Conservation (phyloP, 1,140 invertebrate genomes). For the Pantala flavescens region DNA sequence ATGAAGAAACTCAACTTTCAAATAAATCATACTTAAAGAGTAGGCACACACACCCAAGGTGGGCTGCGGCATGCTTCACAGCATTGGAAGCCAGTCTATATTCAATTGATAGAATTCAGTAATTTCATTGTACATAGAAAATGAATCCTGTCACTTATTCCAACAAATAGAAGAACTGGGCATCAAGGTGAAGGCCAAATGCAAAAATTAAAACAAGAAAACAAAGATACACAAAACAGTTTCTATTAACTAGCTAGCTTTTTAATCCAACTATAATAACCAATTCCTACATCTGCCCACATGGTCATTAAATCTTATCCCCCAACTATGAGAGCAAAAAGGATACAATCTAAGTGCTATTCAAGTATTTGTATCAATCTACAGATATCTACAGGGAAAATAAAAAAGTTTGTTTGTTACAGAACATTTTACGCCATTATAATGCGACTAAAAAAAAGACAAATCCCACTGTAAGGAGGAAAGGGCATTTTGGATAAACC, state of each 20-base stretch:
- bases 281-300: not conserved
- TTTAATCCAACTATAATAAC: conserved; percentile 8
- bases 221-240: not conserved
- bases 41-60: not conserved
- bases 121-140: not conserved
- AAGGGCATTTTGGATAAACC: not conserved
- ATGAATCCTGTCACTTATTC: not conserved
- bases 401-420: not conserved
- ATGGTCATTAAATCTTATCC: not conserved
- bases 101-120: not conserved
- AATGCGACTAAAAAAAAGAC: not conserved
- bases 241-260: conserved; percentile 1
- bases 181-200: not conserved
- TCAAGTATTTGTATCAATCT: not conserved
- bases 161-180: not conserved
- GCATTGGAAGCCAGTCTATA: not conserved
- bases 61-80: conserved; percentile 6
- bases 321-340: not conserved
- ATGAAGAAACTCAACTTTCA: not conserved
- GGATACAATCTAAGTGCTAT: not conserved
- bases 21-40: not conserved
- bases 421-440: not conserved
- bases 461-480: not conserved
- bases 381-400: not conserved
- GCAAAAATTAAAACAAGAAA: not conserved